Percentiles rank a stretch among this genome's conserved stretches.
phyloP scores from a whole-genome alignment of 1,140 invertebrate genomes.

The Marisa cornuarietis region DNA sequence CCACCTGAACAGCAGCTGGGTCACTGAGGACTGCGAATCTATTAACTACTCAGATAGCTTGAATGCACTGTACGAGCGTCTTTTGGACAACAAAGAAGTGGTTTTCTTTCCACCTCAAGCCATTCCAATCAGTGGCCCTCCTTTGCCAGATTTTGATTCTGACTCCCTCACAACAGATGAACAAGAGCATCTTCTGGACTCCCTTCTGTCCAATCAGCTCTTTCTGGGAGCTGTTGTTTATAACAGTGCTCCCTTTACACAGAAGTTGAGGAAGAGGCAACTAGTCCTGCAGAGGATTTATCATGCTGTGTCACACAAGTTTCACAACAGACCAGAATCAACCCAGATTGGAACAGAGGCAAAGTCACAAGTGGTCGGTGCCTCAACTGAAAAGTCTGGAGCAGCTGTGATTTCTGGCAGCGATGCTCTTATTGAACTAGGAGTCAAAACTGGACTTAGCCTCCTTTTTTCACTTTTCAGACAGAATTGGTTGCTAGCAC shows the following conservation, averaged over 20 bases:
- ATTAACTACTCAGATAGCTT: slow-evolving; percentile 70
- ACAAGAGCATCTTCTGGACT: slow-evolving; percentile 70
- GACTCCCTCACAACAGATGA: slow-evolving; percentile 65
- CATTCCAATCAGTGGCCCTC: slow-evolving; percentile 65
- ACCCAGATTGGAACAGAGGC: background rate
- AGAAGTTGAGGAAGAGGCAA: slow-evolving; percentile 69
- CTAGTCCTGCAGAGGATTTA: slow-evolving; percentile 73
- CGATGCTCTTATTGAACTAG: slow-evolving; percentile 74
- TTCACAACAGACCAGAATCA: slow-evolving; percentile 64
- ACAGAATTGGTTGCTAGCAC: slow-evolving; percentile 71
- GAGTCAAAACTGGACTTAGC: slow-evolving; percentile 74
- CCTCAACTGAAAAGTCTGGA: slow-evolving; percentile 1
- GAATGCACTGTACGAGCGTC: slow-evolving; percentile 69
- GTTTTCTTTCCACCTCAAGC: slow-evolving; percentile 61
- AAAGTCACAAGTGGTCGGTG: background rate
- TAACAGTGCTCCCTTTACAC: slow-evolving; percentile 71
- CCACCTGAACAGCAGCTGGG: slow-evolving; percentile 72
- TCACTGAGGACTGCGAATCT: slow-evolving; percentile 71
- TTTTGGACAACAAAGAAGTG: slow-evolving; percentile 71
- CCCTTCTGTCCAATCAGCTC: slow-evolving; percentile 70
- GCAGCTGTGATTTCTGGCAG: slow-evolving; percentile 60
- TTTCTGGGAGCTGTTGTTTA: slow-evolving; percentile 70
- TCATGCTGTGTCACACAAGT: slow-evolving; percentile 70
- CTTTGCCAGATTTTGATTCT: slow-evolving; percentile 67
- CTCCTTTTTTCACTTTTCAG: slow-evolving; percentile 73